A percentile compares a stretch with the other conserved stretches of the same genome.
phyloP scores from a whole-genome alignment of 2,113 vertebrate genomes.

The Ailuropoda melanoleuca region DNA sequence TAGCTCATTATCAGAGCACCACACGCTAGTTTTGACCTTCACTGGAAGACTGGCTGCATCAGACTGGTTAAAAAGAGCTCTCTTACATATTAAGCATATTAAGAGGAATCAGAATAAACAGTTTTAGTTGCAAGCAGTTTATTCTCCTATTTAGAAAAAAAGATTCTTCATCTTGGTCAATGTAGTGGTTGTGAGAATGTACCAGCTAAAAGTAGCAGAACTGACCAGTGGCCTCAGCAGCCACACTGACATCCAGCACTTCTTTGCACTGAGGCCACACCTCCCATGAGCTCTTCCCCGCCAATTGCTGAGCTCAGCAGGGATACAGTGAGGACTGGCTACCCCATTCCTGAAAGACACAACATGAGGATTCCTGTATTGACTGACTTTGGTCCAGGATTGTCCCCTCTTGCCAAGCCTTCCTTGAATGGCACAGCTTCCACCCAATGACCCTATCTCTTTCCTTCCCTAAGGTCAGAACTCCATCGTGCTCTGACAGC shows the following conservation, averaged over 20 bases:
- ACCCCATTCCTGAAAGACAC: background rate
- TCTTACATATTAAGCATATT: background rate
- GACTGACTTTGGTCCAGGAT: background rate
- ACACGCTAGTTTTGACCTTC: background rate
- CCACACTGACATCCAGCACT: background rate
- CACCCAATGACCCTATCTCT: background rate
- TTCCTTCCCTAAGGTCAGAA: background rate
- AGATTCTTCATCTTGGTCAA: background rate
- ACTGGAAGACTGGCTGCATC: background rate
- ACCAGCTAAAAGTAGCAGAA: background rate
- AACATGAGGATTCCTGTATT: background rate
- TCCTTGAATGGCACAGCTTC: background rate
- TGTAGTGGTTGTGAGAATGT: background rate
- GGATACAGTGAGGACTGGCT: background rate
- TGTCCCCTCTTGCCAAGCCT: background rate
- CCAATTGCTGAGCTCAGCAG: background rate
- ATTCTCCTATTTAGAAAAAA: background rate
- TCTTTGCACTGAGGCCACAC: background rate
- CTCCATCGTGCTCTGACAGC: too few species aligned
- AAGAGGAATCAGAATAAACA: background rate
- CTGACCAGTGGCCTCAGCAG: background rate
- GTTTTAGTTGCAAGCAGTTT: background rate
- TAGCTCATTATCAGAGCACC: background rate
- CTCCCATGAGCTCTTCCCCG: background rate
- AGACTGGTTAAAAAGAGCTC: background rate